A percentile compares a stretch with the other conserved stretches of the same genome.
Evolutionary conservation across 2,113 vertebrate species (phyloP).

Genomic region (Peromyscus californicus): DNA sequence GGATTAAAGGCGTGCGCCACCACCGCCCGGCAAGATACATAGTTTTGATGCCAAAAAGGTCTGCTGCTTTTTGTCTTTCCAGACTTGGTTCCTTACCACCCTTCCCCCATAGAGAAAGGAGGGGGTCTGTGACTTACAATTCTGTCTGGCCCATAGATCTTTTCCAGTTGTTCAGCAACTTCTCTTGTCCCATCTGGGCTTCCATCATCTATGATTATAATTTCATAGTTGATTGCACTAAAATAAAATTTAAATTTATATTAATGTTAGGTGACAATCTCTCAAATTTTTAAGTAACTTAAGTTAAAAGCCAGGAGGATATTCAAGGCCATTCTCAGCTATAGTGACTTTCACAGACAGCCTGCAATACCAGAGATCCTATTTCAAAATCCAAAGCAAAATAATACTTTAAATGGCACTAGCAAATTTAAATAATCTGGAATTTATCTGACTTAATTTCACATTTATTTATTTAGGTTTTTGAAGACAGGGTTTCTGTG

Average conservation of each 20-base stretch:
- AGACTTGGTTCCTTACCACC: background rate
- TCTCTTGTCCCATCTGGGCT: conserved; percentile 97
- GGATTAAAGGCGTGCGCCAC: too few species aligned
- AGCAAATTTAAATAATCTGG: background rate
- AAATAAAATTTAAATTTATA: conserved; percentile 43
- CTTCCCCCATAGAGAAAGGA: background rate
- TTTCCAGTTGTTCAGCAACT: conserved; percentile 93
- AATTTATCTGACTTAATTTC: conserved; percentile 7
- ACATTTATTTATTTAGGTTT: background rate
- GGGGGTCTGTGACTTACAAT: conserved; percentile 91
- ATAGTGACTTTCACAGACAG: background rate
- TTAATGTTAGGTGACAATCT: conserved; percentile 29
- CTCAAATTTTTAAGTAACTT: conserved; percentile 32
- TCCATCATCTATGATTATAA: conserved; percentile 98
- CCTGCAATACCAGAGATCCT: background rate
- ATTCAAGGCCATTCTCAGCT: background rate
- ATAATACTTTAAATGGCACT: background rate
- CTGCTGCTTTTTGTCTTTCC: background rate
- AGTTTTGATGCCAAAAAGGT: background rate
- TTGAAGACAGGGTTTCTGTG: background rate
- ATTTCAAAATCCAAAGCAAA: background rate
- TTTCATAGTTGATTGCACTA: conserved; percentile 94
- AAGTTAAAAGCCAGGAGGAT: background rate
- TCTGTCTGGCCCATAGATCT: conserved; percentile 95
- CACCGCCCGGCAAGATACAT: too few species aligned